These are phyloP conservation scores for Chromoteleia sp. DNA, from an alignment of 2,888 invertebrate genomes.

Conservation along the genomic window DNA sequence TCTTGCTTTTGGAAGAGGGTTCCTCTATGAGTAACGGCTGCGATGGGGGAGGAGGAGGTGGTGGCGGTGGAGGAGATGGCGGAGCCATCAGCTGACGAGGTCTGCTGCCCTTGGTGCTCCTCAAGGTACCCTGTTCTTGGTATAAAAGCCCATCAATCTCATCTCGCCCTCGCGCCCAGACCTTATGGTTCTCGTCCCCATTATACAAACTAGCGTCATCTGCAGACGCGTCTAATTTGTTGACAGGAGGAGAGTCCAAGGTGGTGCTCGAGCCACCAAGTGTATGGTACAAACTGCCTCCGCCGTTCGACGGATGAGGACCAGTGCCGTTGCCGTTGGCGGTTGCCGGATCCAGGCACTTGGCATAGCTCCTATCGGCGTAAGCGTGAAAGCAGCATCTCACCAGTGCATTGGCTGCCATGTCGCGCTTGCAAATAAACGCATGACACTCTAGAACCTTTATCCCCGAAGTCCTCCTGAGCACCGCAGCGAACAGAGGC, in stretches of 20 bases:
- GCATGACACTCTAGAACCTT: slow-evolving; percentile 99
- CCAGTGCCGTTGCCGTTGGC: slow-evolving; percentile 72
- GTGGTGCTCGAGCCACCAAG: slow-evolving; percentile 84
- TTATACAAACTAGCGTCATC: slow-evolving; percentile 94
- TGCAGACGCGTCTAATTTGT: slow-evolving; percentile 84
- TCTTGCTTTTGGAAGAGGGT: slow-evolving; percentile 77
- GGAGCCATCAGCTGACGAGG: slow-evolving; percentile 95
- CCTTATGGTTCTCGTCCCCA: slow-evolving; percentile 97
- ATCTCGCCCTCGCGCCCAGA: slow-evolving; percentile 94
- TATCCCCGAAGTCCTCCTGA: slow-evolving; percentile 97
- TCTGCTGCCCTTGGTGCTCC: slow-evolving; percentile 86
- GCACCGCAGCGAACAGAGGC: slow-evolving; percentile 97
- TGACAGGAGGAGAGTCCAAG: slow-evolving; percentile 81
- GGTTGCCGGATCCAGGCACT: slow-evolving; percentile 85
- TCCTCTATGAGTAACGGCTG: slow-evolving; percentile 81
- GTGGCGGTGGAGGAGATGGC: slow-evolving; percentile 89
- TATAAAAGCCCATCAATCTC: slow-evolving; percentile 90
- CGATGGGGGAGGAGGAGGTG: slow-evolving; percentile 85
- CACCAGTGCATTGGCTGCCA: slow-evolving; percentile 98
- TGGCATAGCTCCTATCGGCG: slow-evolving; percentile 97
- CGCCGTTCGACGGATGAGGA: slow-evolving; percentile 74
- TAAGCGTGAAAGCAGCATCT: slow-evolving; percentile 99
- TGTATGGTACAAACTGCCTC: slow-evolving; percentile 82
- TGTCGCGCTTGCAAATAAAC: slow-evolving; percentile 98
- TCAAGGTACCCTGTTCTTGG: slow-evolving; percentile 86